phyloP scores from a whole-genome alignment of 2,888 invertebrate species.

The Exephanes ischioxanthus region DNA sequence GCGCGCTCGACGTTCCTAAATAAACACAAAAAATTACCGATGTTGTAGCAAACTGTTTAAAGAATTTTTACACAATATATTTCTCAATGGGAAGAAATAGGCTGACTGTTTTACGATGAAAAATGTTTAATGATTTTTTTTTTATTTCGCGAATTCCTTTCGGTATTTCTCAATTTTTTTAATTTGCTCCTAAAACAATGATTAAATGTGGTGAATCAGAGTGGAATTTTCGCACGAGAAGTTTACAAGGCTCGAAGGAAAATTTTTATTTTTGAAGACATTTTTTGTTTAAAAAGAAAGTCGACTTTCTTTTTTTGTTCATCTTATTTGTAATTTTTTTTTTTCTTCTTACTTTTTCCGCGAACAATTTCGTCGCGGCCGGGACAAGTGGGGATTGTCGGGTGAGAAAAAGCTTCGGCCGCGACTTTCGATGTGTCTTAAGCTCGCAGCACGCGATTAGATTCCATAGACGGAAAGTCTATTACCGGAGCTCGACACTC shows the following conservation, averaged over 20 bases:
- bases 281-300: not conserved
- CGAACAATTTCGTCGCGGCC: not conserved
- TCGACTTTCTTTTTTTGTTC: not conserved
- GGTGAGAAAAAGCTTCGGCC: not conserved
- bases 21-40: not conserved
- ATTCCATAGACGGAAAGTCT: slow-evolving; percentile 61
- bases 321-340: not conserved
- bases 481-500: slow-evolving; percentile 56
- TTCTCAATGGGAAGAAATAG: not conserved
- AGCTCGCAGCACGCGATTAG: slow-evolving; percentile 42
- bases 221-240: too few relatives aligned
- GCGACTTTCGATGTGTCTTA: slow-evolving; percentile 39
- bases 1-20: not conserved
- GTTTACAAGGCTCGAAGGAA: not conserved
- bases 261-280: not conserved
- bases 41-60: not conserved
- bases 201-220: too few relatives aligned
- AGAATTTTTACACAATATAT: not conserved
- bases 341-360: not conserved
- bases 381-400: not conserved
- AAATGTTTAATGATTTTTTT: too few relatives aligned
- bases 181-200: too few relatives aligned
- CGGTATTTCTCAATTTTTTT: too few relatives aligned
- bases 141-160: too few relatives aligned
- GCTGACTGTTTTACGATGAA: too few relatives aligned